phyloP scores from a whole-genome alignment of 2,113 vertebrate species.

The Jacana jacana region DNA sequence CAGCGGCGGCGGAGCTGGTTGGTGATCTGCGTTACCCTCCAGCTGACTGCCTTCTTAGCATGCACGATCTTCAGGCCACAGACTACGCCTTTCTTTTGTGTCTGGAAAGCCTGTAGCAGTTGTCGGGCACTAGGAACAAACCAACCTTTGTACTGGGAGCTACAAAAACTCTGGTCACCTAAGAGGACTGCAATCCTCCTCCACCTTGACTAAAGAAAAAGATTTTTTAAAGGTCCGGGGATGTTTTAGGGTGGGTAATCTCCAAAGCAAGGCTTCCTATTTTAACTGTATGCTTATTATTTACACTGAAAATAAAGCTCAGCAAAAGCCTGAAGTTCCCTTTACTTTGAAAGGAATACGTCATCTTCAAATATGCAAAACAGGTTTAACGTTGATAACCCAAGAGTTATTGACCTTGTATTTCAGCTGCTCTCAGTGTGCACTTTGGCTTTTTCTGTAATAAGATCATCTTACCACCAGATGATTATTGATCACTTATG shows the following conservation, averaged over 20 bases:
- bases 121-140: conserved; percentile 34
- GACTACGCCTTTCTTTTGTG: conserved; percentile 68
- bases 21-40: conserved; percentile 16
- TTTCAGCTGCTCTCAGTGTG: conserved; percentile 29
- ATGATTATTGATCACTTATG: conserved; percentile 56
- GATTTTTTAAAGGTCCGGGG: not conserved
- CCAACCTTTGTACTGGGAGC: not conserved
- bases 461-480: conserved; percentile 48
- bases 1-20: not conserved
- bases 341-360: conserved; percentile 40
- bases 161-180: conserved; percentile 13
- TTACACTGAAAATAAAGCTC: not conserved
- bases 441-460: conserved; percentile 56
- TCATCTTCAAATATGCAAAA: conserved; percentile 48
- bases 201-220: not conserved
- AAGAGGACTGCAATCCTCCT: not conserved
- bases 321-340: conserved; percentile 29
- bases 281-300: not conserved
- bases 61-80: conserved; percentile 63
- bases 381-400: conserved; percentile 1
- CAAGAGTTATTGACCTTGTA: conserved; percentile 48
- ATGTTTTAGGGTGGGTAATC: not conserved
- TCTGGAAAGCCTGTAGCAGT: conserved; percentile 56
- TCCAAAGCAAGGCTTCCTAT: not conserved
- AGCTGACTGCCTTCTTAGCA: conserved; percentile 59